A percentile compares a stretch with the other conserved stretches of the same genome.
Evolutionary conservation across 2,888 invertebrate species (phyloP).

Genomic region (Amblyteles armatorius): DNA sequence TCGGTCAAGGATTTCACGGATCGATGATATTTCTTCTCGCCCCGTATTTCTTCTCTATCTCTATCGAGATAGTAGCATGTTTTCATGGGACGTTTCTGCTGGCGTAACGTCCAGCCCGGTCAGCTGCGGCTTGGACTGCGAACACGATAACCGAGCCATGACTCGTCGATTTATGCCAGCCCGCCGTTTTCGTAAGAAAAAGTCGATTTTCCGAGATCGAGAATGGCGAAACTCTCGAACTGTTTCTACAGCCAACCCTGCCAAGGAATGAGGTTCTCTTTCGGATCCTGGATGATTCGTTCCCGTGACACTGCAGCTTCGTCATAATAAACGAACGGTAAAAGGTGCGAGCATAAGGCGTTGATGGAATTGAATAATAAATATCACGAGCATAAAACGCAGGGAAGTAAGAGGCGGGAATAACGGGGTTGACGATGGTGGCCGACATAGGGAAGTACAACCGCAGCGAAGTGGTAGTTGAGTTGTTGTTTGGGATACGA

Average conservation of each 20-base stretch:
- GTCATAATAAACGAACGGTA: slow-evolving; percentile 34
- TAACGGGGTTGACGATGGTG: slow-evolving; percentile 42
- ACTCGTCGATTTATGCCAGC: not conserved
- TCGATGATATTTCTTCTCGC: slow-evolving; percentile 37
- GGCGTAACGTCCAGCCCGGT: slow-evolving; percentile 1
- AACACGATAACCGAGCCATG: slow-evolving; percentile 5
- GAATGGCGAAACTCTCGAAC: not conserved
- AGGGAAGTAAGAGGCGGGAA: slow-evolving; percentile 32
- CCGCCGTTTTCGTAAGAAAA: not conserved
- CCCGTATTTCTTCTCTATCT: slow-evolving; percentile 60
- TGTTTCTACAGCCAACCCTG: not conserved
- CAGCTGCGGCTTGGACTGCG: not conserved
- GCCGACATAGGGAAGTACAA: slow-evolving; percentile 45
- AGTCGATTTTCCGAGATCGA: not conserved
- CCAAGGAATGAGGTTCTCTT: not conserved
- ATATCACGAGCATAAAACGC: slow-evolving; percentile 64
- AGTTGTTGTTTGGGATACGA: slow-evolving; percentile 53
- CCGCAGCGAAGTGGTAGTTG: slow-evolving; percentile 59
- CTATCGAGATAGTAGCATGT: slow-evolving; percentile 43
- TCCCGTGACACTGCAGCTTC: not conserved
- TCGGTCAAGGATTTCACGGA: slow-evolving; percentile 54
- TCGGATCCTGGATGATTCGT: not conserved
- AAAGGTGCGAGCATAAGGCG: slow-evolving; percentile 44
- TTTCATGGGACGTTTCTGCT: slow-evolving; percentile 19
- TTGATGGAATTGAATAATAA: slow-evolving; percentile 77